phyloP scores from a whole-genome alignment of 1,140 invertebrate genomes.

The Drosophila watanabei region DNA sequence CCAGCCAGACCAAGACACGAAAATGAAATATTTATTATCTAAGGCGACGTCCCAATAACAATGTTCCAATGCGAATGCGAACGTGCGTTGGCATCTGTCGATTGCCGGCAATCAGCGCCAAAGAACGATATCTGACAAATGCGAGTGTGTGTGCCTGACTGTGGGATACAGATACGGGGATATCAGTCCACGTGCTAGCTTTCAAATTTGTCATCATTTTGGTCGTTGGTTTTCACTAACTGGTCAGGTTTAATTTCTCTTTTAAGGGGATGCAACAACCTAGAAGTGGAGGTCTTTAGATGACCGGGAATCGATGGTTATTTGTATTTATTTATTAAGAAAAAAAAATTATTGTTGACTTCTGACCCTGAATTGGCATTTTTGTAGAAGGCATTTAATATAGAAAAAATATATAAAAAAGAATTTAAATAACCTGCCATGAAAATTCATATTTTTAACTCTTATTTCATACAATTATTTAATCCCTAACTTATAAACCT shows the following conservation, averaged over 20 bases:
- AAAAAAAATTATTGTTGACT: not conserved
- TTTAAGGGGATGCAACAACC: slow-evolving; percentile 1
- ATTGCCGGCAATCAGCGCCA: slow-evolving; percentile 72
- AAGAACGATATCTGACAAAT: slow-evolving; percentile 61
- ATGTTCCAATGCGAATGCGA: slow-evolving; percentile 36
- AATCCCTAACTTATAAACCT: not conserved
- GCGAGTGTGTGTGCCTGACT: slow-evolving; percentile 28
- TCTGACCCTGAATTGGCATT: not conserved
- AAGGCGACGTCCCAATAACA: slow-evolving; percentile 53
- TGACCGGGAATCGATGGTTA: slow-evolving; percentile 8
- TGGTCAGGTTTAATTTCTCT: slow-evolving; percentile 12
- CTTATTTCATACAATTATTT: not conserved
- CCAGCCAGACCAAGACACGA: slow-evolving; percentile 48
- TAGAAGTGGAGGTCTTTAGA: slow-evolving; percentile 23
- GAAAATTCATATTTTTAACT: not conserved
- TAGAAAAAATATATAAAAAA: not conserved
- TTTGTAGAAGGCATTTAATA: not conserved
- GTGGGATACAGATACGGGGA: slow-evolving; percentile 10
- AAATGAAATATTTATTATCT: slow-evolving; percentile 79
- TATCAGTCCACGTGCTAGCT: slow-evolving; percentile 15
- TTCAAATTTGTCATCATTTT: slow-evolving; percentile 74
- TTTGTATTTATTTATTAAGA: slow-evolving; percentile 24
- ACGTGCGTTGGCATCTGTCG: slow-evolving; percentile 74
- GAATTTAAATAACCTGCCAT: not conserved
- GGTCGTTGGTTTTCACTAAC: slow-evolving; percentile 22